phyloP scores from a whole-genome alignment of 2,113 vertebrate genomes.

The Zeus faber region DNA sequence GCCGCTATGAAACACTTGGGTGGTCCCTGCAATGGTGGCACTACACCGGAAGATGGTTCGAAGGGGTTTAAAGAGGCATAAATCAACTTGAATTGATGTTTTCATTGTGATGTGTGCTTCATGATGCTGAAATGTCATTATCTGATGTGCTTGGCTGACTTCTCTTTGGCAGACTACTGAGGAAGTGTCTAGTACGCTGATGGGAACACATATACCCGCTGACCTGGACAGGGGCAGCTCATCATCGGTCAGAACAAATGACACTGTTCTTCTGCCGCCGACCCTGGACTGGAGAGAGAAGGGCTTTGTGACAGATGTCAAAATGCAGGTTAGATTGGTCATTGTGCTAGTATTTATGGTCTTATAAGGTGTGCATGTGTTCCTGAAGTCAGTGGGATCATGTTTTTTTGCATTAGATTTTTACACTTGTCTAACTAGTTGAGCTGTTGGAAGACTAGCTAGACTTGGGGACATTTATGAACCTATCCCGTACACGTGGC shows the following conservation, averaged over 20 bases:
- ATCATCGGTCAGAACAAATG: fast-evolving
- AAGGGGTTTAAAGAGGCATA: not conserved
- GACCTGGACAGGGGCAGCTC: not conserved
- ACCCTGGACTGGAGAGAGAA: slow-evolving; percentile 77
- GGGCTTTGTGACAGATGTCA: slow-evolving; percentile 79
- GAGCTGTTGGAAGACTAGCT: no score
- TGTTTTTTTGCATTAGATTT: no score
- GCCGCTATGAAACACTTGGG: no score
- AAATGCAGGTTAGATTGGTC: slow-evolving; percentile 74
- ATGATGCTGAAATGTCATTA: not conserved
- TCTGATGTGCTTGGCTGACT: not conserved
- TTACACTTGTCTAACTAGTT: no score
- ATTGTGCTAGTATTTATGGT: not conserved
- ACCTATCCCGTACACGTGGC: no score
- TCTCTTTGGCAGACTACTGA: slow-evolving; percentile 67
- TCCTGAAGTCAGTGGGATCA: not conserved
- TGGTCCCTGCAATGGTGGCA: no score
- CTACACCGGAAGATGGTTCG: no score
- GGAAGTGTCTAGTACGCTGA: slow-evolving; percentile 62
- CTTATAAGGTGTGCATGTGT: not conserved
- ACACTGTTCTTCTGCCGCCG: slow-evolving; percentile 35
- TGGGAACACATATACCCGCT: slow-evolving; percentile 47
- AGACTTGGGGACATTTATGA: no score
- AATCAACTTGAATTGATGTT: not conserved
- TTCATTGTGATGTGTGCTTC: not conserved